These are phyloP conservation scores for Nephila pilipes DNA, from an alignment of 1,140 invertebrate species.

Conservation along the genomic window DNA sequence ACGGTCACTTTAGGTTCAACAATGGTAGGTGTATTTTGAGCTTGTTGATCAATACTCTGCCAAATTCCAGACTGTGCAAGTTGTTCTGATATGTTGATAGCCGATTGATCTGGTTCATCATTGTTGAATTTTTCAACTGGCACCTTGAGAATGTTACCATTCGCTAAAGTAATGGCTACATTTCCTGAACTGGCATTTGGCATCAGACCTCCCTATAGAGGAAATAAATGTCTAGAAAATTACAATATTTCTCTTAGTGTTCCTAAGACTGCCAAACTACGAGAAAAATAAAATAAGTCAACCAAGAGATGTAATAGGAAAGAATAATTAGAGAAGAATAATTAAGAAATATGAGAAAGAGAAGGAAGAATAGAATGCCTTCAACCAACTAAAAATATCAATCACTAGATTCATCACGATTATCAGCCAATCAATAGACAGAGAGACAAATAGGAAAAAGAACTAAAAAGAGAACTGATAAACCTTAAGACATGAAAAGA, in stretches of 20 bases:
- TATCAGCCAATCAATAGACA: neutral
- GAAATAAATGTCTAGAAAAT: slow-evolving; percentile 61
- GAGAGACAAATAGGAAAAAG: neutral
- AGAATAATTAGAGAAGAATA: neutral
- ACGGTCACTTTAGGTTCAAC: slow-evolving; percentile 66
- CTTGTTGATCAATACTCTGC: slow-evolving; percentile 92
- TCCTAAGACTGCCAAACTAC: slow-evolving; percentile 17
- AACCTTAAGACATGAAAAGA: neutral
- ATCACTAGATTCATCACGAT: neutral
- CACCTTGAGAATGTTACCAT: slow-evolving; percentile 96
- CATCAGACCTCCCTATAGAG: slow-evolving; percentile 75
- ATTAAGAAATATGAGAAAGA: neutral
- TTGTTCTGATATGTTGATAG: slow-evolving; percentile 95
- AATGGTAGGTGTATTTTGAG: slow-evolving; percentile 75
- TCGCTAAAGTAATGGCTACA: slow-evolving; percentile 92
- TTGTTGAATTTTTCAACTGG: slow-evolving; percentile 86
- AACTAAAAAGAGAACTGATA: neutral
- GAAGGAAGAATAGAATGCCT: neutral
- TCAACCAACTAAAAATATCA: neutral
- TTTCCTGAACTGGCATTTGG: slow-evolving; percentile 83
- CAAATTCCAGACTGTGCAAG: slow-evolving; percentile 96
- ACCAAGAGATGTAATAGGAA: neutral
- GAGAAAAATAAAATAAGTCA: slow-evolving; percentile 60
- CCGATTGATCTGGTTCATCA: slow-evolving; percentile 77
- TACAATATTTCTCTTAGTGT: slow-evolving; percentile 35